phyloP scores from a whole-genome alignment of 2,888 invertebrate genomes.

The Argyresthia albistria region DNA sequence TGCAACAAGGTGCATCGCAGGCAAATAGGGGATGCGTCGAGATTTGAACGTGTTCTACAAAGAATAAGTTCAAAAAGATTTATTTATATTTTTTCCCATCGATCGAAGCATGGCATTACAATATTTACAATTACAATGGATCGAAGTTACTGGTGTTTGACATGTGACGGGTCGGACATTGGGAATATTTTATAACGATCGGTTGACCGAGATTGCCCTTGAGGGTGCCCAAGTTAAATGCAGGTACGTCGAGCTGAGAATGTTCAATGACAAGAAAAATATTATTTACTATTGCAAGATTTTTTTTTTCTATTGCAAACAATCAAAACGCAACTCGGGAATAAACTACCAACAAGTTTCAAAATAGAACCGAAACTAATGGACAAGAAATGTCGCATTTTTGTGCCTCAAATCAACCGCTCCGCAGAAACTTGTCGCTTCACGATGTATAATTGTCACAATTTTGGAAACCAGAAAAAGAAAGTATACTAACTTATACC shows the following conservation, averaged over 20 bases:
- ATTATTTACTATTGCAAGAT: too few species aligned
- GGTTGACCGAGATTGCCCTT: neutral
- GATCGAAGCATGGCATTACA: constrained; percentile 1
- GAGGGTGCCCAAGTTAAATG: neutral
- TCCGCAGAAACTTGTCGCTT: too few species aligned
- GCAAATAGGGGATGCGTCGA: constrained; percentile 48
- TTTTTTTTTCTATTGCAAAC: too few species aligned
- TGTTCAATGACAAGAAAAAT: too few species aligned
- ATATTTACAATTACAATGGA: constrained; percentile 47
- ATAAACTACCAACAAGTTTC: too few species aligned
- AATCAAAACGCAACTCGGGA: too few species aligned
- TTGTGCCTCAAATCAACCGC: too few species aligned
- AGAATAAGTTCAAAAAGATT: constrained; percentile 50
- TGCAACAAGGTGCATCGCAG: constrained; percentile 70
- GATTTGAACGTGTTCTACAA: constrained; percentile 64
- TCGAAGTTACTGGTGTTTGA: constrained; percentile 48
- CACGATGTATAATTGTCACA: too few species aligned
- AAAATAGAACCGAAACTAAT: too few species aligned
- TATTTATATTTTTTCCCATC: constrained; percentile 49
- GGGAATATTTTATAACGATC: neutral
- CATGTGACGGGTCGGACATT: constrained; percentile 42
- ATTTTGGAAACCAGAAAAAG: too few species aligned
- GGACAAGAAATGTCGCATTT: too few species aligned
- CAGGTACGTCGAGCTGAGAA: neutral
- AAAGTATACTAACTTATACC: neutral